Percentiles rank a stretch among this genome's conserved stretches.
These are phyloP conservation scores for Drosophila watanabei DNA, from an alignment of 1,140 invertebrate genomes.

Conservation along the genomic window DNA sequence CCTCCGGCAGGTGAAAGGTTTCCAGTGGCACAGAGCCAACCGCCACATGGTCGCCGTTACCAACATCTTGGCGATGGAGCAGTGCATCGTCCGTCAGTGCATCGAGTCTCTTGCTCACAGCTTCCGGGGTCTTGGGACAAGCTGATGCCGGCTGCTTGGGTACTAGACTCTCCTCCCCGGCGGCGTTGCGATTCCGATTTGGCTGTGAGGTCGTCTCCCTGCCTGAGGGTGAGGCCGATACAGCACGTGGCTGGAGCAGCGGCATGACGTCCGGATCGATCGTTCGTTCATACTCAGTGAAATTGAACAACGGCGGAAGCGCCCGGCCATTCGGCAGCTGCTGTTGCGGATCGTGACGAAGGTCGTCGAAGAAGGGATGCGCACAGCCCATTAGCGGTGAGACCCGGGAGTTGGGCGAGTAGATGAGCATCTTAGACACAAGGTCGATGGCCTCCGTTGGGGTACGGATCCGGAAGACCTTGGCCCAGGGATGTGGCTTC, in stretches of 20 bases:
- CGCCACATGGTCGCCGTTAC: slow-evolving; percentile 63
- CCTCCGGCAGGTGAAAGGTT: not conserved
- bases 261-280: slow-evolving; percentile 57
- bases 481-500: slow-evolving; percentile 99
- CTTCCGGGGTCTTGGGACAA: not conserved
- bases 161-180: slow-evolving; percentile 49
- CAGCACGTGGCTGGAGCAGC: slow-evolving; percentile 23
- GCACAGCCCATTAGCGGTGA: slow-evolving; percentile 60
- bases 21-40: slow-evolving; percentile 13
- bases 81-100: not conserved
- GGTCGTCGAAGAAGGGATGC: slow-evolving; percentile 71
- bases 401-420: slow-evolving; percentile 50
- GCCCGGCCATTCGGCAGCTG: slow-evolving; percentile 56
- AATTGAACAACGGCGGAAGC: slow-evolving; percentile 63
- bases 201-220: not conserved
- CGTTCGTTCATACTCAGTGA: slow-evolving; percentile 52
- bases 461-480: slow-evolving; percentile 88
- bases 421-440: slow-evolving; percentile 69
- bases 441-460: slow-evolving; percentile 68
- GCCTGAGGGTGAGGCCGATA: too few relatives aligned
- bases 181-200: slow-evolving; percentile 29
- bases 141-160: not conserved
- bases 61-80: slow-evolving; percentile 38
- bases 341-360: slow-evolving; percentile 63
- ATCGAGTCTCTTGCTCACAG: not conserved